Evolutionary conservation across 1,140 invertebrate genomes (phyloP), one percentile per base, ranked within the genome.

Genomic region (Drosophila novamexicana): DNA sequence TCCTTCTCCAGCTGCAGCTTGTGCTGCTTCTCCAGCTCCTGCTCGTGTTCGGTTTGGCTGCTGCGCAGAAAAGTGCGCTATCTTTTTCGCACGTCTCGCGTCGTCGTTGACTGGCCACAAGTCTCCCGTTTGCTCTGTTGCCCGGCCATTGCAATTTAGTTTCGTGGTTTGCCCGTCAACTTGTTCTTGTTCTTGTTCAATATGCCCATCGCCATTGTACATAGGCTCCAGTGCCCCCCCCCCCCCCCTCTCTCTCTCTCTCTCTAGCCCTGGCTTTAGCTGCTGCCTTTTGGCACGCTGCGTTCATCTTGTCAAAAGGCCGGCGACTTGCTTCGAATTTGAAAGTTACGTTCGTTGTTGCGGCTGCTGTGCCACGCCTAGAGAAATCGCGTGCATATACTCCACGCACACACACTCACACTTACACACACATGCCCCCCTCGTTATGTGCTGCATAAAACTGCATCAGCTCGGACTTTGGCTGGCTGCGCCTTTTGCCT

Each of bases 1-100:
- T 29, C 22, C 22, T 29, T 0, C 22, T 14, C 8, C 7, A 18
- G 14, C 1, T 42, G 9, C 32, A 18, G 18, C 42, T 45, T 18
- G 6, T 47, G 42, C 57, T 70, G 5, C 9, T 18, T 44, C 18
- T 18, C 16, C 53, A 37, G 34, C 22, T 22, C 29, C 18, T 65
- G n/a, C 3, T 10, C 32, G 4, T 36, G 10, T 34, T 81, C 61
- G 53, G 54, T 64, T 75, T 39, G 70, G 50, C n/a, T 75, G 82
- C 76, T 79, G 83, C 84, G 83, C 84, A 84, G 84, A 89, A 88
- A 89, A 88, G 84, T 66, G 70, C 80, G 84, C 84, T 73, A 81
- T 88, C 84, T 89, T 88, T 84, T 89, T 88, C 77, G 84, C 84
- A 89, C 80, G 59, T 54, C 49, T 73, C 65, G 36, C 37, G 10